Conservation (phyloP, 1,140 invertebrate species). For the Heliconius congener region DNA sequence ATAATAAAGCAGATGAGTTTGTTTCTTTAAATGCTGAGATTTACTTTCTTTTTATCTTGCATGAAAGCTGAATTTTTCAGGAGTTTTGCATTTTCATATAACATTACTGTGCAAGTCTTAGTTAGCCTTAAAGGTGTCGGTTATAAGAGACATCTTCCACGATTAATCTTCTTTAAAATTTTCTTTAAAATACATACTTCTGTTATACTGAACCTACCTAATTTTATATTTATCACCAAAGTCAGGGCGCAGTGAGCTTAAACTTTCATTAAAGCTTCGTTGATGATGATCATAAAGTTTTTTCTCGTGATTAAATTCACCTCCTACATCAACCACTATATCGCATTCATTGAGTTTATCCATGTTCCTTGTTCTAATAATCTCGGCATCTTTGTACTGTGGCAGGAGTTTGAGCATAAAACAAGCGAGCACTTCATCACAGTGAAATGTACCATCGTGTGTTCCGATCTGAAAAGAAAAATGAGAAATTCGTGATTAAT, state of each 20-base stretch:
- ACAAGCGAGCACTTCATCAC: constrained; percentile 97
- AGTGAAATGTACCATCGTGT: constrained; percentile 94
- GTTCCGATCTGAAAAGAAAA: constrained; percentile 85
- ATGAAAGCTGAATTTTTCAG: too few relatives aligned
- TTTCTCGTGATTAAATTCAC: constrained; percentile 88
- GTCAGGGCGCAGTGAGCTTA: constrained; percentile 82
- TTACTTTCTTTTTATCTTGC: too few relatives aligned
- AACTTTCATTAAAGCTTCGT: constrained; percentile 84
- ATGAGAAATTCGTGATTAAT: not conserved
- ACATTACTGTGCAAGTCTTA: too few relatives aligned
- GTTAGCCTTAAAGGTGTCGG: too few relatives aligned
- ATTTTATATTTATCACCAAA: constrained; percentile 80
- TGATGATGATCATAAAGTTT: constrained; percentile 98
- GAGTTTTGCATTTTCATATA: too few relatives aligned
- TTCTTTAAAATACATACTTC: not conserved
- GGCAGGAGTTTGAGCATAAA: constrained; percentile 93
- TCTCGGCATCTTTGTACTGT: constrained; percentile 90
- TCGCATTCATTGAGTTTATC: constrained; percentile 91
- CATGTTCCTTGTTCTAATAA: constrained; percentile 87
- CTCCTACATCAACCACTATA: constrained; percentile 98
- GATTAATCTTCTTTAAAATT: not conserved
- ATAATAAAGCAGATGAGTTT: too few relatives aligned
- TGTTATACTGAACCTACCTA: constrained; percentile 64
- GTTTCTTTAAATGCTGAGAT: too few relatives aligned
- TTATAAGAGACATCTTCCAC: too few relatives aligned